phyloP scores from a whole-genome alignment of 2,797 vertebrate genomes.

The Meriones psammophilus region DNA sequence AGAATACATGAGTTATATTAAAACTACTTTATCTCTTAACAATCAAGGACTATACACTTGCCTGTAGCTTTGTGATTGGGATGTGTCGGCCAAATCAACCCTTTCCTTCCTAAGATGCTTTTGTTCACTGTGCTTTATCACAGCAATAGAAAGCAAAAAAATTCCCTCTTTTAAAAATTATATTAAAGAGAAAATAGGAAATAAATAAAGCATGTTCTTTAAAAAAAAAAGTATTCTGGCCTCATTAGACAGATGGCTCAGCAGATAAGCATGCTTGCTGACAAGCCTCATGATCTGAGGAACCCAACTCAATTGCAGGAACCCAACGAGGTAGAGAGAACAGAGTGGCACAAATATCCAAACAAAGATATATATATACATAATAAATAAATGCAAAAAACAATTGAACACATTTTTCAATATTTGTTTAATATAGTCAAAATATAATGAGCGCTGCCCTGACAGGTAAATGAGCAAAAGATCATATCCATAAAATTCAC shows the following conservation, averaged over 20 bases:
- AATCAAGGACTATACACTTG: constrained; percentile 5
- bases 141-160: neutral
- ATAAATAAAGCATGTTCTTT: neutral
- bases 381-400: neutral
- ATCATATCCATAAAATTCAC: neutral
- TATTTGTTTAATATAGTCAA: neutral
- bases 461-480: constrained; percentile 34
- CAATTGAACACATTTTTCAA: constrained; percentile 28
- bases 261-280: neutral
- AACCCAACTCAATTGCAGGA: neutral
- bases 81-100: neutral
- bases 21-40: constrained; percentile 59
- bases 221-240: neutral
- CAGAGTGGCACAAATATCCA: neutral
- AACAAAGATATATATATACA: neutral
- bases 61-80: neutral
- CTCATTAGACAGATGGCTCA: neutral
- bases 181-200: neutral
- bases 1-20: constrained; percentile 67
- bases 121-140: neutral
- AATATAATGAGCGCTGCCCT: neutral
- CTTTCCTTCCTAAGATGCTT: neutral
- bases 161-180: neutral
- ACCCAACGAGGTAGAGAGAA: neutral
- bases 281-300: neutral